Conservation (phyloP, 92 coral and sea anemone genomes). For the Parazoanthus swiftii region DNA sequence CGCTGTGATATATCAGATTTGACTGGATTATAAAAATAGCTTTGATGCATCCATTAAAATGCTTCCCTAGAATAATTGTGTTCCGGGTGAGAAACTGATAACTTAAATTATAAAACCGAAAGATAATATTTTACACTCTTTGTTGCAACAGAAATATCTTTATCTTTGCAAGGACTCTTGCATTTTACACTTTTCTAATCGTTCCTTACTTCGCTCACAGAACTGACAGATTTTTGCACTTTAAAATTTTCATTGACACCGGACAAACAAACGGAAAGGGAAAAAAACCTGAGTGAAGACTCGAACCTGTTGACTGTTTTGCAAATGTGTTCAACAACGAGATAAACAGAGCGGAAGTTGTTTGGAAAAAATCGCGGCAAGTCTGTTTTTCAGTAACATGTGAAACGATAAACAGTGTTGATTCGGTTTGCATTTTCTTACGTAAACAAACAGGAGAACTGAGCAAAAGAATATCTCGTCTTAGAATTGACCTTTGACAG, state of each 20-base stretch:
- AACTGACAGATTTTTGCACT: not conserved
- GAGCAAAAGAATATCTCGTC: not conserved
- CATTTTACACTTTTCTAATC: not conserved
- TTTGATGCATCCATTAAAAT: not conserved
- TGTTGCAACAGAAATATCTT: not conserved
- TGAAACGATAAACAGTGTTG: not conserved
- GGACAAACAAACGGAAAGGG: not conserved
- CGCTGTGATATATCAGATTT: not conserved
- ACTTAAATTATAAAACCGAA: not conserved
- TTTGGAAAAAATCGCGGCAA: not conserved
- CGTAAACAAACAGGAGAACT: slow-evolving; percentile 25
- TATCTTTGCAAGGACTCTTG: not conserved
- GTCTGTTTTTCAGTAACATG: slow-evolving; percentile 1
- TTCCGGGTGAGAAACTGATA: not conserved
- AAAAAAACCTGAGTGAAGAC: not conserved
- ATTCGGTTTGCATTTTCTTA: slow-evolving; percentile 10
- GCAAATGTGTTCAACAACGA: not conserved
- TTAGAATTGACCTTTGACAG: slow-evolving; percentile 24
- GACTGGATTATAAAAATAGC: not conserved
- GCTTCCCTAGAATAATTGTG: not conserved
- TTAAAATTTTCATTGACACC: not conserved
- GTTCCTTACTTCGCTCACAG: not conserved
- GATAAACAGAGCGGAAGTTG: not conserved
- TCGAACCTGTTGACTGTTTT: not conserved
- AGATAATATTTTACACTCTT: not conserved